Conservation (phyloP, 2,113 vertebrate genomes). For the Micromys minutus region DNA sequence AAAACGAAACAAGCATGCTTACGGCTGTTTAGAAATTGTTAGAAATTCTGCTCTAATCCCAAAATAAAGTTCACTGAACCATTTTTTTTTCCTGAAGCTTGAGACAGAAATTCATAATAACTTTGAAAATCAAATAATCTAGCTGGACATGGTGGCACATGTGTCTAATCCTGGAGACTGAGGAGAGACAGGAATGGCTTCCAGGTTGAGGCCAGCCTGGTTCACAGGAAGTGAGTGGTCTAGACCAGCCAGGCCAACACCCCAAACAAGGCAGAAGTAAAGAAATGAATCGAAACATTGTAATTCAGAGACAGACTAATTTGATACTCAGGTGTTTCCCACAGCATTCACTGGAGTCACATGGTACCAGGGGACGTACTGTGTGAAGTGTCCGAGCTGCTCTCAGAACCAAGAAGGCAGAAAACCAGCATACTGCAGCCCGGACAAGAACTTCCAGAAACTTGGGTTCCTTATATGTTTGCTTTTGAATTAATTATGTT, state of each 20-base stretch:
- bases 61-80: not conserved
- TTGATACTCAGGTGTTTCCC: not conserved
- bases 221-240: not conserved
- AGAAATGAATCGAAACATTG: not conserved
- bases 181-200: not conserved
- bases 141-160: not conserved
- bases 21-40: not conserved
- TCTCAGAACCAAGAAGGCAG: not conserved
- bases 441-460: not conserved
- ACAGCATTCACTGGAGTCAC: not conserved
- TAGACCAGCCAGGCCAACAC: not conserved
- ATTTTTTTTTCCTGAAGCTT: not conserved
- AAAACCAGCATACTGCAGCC: not conserved
- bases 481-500: not conserved
- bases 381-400: not conserved
- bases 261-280: not conserved
- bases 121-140: no score
- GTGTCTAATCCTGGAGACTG: not conserved
- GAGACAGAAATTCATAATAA: not conserved
- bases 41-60: not conserved
- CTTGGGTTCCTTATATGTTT: not conserved
- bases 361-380: accelerated
- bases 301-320: not conserved
- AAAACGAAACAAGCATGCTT: not conserved
- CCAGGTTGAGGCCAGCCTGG: not conserved